phyloP scores from a whole-genome alignment of 2,113 vertebrate species.

The Laticauda laticaudata region DNA sequence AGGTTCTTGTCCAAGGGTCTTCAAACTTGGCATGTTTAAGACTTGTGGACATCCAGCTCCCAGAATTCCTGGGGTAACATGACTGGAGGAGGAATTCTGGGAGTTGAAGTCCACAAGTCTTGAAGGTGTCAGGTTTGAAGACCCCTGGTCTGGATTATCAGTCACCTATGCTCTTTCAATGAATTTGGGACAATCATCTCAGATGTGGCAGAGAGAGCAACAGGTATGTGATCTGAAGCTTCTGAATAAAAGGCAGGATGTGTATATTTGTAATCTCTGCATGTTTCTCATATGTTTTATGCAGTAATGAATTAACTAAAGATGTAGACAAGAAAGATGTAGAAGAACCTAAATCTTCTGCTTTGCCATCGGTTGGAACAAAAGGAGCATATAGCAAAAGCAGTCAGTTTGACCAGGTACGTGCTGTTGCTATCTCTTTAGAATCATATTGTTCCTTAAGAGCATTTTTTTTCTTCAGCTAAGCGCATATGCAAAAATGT shows the following conservation, averaged over 20 bases:
- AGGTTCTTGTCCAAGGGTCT: background rate
- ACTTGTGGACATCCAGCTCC: too few relatives aligned
- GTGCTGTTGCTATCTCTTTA: slow-evolving; percentile 20
- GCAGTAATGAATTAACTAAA: slow-evolving; percentile 78
- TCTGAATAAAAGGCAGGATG: background rate
- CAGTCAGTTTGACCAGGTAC: slow-evolving; percentile 84
- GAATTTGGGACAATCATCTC: background rate
- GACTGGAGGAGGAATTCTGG: too few relatives aligned
- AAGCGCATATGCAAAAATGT: background rate
- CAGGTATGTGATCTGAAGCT: background rate
- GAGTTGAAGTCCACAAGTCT: too few relatives aligned
- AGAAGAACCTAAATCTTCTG: slow-evolving; percentile 80
- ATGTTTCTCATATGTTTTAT: slow-evolving; percentile 36
- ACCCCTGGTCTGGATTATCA: background rate
- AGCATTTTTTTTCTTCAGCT: background rate
- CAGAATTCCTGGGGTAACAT: too few relatives aligned
- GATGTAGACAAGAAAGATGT: slow-evolving; percentile 74
- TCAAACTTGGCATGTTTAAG: too few relatives aligned
- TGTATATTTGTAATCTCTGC: background rate
- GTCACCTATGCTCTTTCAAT: background rate
- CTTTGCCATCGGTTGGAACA: slow-evolving; percentile 64
- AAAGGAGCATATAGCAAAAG: slow-evolving; percentile 78
- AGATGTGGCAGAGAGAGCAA: background rate
- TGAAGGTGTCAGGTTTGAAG: too few relatives aligned
- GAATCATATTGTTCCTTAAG: background rate